A percentile compares a stretch with the other conserved stretches of the same genome.
Conservation (phyloP, 2,113 vertebrate genomes). For the Labrus mixtus region DNA sequence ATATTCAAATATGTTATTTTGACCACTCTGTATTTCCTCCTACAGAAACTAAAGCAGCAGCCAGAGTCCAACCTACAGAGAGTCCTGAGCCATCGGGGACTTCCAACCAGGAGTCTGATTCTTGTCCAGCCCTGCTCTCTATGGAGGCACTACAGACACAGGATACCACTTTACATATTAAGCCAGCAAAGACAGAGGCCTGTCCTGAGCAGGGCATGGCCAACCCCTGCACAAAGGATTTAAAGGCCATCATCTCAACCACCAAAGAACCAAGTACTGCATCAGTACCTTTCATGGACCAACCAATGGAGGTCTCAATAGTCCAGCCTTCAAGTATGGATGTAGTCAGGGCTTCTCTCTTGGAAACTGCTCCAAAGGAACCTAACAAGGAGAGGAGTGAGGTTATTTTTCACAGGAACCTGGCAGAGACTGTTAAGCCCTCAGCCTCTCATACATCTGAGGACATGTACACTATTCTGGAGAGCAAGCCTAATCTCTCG, state of each 20-base stretch:
- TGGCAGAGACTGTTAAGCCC: conserved; percentile 57
- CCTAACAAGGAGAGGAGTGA: conserved; percentile 54
- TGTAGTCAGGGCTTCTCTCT: conserved; percentile 54
- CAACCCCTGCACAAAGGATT: conserved; percentile 78
- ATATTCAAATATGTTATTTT: background rate
- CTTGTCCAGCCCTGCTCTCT: conserved; percentile 52
- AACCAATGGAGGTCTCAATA: conserved; percentile 71
- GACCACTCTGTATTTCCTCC: conserved; percentile 4
- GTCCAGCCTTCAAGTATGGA: conserved; percentile 68
- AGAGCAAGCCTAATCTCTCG: conserved; percentile 79
- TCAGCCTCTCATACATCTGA: conserved; percentile 47
- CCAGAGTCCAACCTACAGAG: conserved; percentile 57
- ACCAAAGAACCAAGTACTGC: conserved; percentile 80
- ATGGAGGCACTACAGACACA: conserved; percentile 74
- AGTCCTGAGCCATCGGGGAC: conserved; percentile 47
- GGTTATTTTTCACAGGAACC: conserved; percentile 54
- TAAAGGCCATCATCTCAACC: conserved; percentile 77
- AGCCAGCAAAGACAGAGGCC: conserved; percentile 77
- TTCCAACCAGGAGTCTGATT: conserved; percentile 58
- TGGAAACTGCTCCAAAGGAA: conserved; percentile 71
- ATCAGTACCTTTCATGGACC: conserved; percentile 67
- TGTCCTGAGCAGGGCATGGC: conserved; percentile 61
- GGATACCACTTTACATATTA: conserved; percentile 69
- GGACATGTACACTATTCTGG: conserved; percentile 79
- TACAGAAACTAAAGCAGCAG: conserved; percentile 74